These are phyloP conservation scores for Drosophila lacicola DNA, from an alignment of 2,888 invertebrate genomes.

Conservation along the genomic window DNA sequence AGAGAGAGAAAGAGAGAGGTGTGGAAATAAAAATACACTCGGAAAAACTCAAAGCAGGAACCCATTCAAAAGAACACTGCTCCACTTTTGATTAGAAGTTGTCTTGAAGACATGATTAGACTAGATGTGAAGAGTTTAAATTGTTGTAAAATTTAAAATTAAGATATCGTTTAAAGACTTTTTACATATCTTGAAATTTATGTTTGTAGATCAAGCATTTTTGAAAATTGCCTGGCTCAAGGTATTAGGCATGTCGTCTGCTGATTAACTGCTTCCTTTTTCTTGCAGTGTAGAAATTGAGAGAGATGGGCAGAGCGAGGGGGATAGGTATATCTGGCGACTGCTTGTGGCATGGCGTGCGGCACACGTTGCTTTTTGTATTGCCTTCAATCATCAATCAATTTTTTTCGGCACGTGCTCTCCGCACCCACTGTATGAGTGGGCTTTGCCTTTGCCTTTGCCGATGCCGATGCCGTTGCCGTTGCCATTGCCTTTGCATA, in stretches of 20 bases:
- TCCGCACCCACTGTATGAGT: conserved; percentile 25
- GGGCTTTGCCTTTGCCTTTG: conserved; percentile 9
- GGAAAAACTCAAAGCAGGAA: conserved; percentile 15
- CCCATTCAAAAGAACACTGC: too few relatives aligned
- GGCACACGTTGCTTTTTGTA: conserved; percentile 68
- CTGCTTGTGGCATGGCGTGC: conserved; percentile 40
- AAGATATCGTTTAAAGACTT: too few relatives aligned
- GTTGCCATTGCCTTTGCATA: conserved; percentile 48
- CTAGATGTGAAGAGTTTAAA: too few relatives aligned
- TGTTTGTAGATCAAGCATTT: background rate
- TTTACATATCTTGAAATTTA: background rate
- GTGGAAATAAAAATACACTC: conserved; percentile 26
- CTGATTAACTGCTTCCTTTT: background rate
- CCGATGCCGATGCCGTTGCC: conserved; percentile 1
- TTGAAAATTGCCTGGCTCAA: background rate
- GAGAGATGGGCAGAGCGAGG: background rate
- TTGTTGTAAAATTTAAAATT: too few relatives aligned
- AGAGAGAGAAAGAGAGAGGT: background rate
- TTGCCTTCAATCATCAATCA: conserved; percentile 79
- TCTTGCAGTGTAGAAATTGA: conserved; percentile 34
- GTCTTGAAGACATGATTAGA: too few relatives aligned
- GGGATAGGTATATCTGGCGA: conserved; percentile 19
- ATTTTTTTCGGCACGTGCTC: conserved; percentile 74
- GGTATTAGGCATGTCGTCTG: background rate
- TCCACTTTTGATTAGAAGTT: too few relatives aligned